These are phyloP conservation scores for Drosophila anomalata DNA, from an alignment of 2,888 invertebrate species.

Conservation along the genomic window DNA sequence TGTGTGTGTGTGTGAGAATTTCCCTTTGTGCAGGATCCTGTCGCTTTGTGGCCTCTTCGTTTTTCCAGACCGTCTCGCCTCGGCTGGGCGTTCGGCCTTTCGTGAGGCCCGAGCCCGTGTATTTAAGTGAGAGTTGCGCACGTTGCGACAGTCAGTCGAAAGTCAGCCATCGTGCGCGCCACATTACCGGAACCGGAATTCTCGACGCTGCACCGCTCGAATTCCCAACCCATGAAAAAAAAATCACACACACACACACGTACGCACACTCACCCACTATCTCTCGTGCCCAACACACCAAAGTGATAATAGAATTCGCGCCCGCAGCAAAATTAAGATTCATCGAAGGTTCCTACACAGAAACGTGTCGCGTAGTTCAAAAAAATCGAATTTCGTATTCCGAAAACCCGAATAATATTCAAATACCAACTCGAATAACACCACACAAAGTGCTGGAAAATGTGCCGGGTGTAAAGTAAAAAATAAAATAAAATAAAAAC, in stretches of 20 bases:
- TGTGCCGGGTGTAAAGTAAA: slow-evolving; percentile 36
- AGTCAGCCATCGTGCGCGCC: slow-evolving; percentile 72
- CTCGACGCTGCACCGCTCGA: slow-evolving; percentile 35
- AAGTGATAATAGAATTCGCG: slow-evolving; percentile 43
- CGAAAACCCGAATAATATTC: slow-evolving; percentile 7
- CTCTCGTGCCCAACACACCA: slow-evolving; percentile 26
- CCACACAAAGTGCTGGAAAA: slow-evolving; percentile 27
- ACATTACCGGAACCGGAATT: slow-evolving; percentile 28
- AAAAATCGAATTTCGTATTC: slow-evolving; percentile 13
- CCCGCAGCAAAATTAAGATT: slow-evolving; percentile 41
- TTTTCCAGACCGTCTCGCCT: slow-evolving; percentile 25
- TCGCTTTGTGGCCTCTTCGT: slow-evolving; percentile 27
- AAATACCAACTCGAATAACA: slow-evolving; percentile 5
- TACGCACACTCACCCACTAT: slow-evolving; percentile 1
- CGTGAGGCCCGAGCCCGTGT: slow-evolving; percentile 34
- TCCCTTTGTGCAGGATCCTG: slow-evolving; percentile 37
- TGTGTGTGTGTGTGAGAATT: slow-evolving; percentile 5
- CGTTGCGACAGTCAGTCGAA: slow-evolving; percentile 77
- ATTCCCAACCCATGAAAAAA: slow-evolving; percentile 19
- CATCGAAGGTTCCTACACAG: slow-evolving; percentile 42
- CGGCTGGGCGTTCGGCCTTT: slow-evolving; percentile 8
- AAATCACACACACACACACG: slow-evolving; percentile 16
- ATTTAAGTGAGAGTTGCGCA: slow-evolving; percentile 77
- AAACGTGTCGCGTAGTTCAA: slow-evolving; percentile 30
- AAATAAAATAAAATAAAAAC: neutral